Evolutionary conservation across 2,888 invertebrate genomes (phyloP).

Genomic region (Rhimphoctona megacephalus): DNA sequence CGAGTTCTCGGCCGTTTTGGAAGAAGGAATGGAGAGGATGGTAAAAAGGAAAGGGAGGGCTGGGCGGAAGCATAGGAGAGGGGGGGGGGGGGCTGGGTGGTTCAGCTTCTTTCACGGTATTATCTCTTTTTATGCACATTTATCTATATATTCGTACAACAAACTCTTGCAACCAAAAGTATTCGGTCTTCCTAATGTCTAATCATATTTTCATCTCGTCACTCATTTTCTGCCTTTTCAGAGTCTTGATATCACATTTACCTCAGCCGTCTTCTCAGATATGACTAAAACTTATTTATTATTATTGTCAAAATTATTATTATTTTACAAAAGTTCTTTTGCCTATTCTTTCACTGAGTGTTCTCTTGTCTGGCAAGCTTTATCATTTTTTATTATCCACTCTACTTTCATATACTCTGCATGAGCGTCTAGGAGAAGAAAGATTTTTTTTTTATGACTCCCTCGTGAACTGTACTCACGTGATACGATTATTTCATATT

Average conservation of each 20-base stretch:
- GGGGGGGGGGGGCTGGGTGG: not conserved
- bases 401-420: slow-evolving; percentile 10
- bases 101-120: slow-evolving; percentile 38
- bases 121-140: slow-evolving; percentile 50
- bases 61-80: no score
- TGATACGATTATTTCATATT: slow-evolving; percentile 52
- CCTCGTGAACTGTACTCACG: slow-evolving; percentile 47
- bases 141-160: slow-evolving; percentile 10
- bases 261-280: slow-evolving; percentile 18
- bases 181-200: slow-evolving; percentile 42
- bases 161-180: slow-evolving; percentile 6
- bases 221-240: slow-evolving; percentile 32
- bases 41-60: not conserved
- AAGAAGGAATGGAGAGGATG: slow-evolving; percentile 6
- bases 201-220: slow-evolving; percentile 61
- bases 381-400: slow-evolving; percentile 32
- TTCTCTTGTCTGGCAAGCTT: slow-evolving; percentile 15
- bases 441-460: slow-evolving; percentile 54
- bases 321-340: slow-evolving; percentile 29
- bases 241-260: slow-evolving; percentile 41
- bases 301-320: not conserved
- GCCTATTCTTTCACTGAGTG: slow-evolving; percentile 18
- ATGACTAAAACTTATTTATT: slow-evolving; percentile 46
- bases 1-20: slow-evolving; percentile 27
- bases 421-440: slow-evolving; percentile 33